phyloP scores from a whole-genome alignment of 2,888 invertebrate genomes.

The Caenorhabditis sulstoni region DNA sequence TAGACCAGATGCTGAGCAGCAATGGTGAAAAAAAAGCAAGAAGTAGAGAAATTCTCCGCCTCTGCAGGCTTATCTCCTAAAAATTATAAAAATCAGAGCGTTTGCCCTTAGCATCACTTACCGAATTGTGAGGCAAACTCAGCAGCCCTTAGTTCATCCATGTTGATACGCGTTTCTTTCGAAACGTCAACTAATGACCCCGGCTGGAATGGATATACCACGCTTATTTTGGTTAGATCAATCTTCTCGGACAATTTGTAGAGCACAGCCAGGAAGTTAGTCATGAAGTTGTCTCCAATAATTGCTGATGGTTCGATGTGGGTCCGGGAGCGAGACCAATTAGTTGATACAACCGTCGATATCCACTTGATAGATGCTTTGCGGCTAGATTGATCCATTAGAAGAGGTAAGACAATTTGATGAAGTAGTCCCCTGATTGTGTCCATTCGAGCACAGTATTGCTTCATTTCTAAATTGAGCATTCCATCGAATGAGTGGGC shows the following conservation, averaged over 20 bases:
- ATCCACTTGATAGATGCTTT: constrained; percentile 89
- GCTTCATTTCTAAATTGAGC: constrained; percentile 28
- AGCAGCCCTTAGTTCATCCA: constrained; percentile 88
- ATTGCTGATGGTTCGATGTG: constrained; percentile 87
- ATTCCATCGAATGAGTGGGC: constrained; percentile 16
- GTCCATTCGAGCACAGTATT: constrained; percentile 23
- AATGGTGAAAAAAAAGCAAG: constrained; percentile 96
- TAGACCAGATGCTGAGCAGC: constrained; percentile 94
- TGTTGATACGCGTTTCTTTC: constrained; percentile 87
- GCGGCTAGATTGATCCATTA: constrained; percentile 89
- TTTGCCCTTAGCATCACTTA: constrained; percentile 14
- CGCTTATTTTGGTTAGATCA: constrained; percentile 91
- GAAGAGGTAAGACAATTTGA: constrained; percentile 89
- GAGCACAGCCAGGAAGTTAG: constrained; percentile 92
- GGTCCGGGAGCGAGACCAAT: neutral
- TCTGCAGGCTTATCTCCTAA: constrained; percentile 19
- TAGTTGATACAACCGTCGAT: constrained; percentile 85
- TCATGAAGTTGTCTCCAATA: constrained; percentile 89
- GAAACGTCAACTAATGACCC: constrained; percentile 80
- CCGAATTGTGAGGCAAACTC: constrained; percentile 38
- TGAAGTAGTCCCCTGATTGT: constrained; percentile 84
- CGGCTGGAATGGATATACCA: constrained; percentile 91
- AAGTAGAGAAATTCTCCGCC: constrained; percentile 91
- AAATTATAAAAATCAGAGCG: constrained; percentile 13
- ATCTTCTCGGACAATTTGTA: constrained; percentile 92